Percentiles rank a stretch among this genome's conserved stretches.
Evolutionary conservation across 2,888 invertebrate genomes (phyloP).

Genomic region (Drosophila lacicola): DNA sequence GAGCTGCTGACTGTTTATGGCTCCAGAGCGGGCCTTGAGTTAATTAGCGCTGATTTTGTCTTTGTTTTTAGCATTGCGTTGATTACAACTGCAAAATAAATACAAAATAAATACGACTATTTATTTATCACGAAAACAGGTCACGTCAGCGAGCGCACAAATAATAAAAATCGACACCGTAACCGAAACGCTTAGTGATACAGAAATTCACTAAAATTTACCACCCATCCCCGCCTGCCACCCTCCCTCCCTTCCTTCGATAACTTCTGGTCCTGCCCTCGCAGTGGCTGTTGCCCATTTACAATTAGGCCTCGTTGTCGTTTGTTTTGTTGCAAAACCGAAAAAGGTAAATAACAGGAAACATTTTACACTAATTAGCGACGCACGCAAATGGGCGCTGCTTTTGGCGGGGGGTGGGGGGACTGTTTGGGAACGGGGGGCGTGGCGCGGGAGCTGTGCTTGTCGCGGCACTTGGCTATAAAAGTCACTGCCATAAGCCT

Average conservation of each 20-base stretch:
- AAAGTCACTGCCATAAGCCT: constrained; percentile 76
- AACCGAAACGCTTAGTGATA: constrained; percentile 55
- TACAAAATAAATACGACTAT: constrained; percentile 68
- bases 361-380: constrained; percentile 81
- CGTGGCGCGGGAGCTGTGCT: background rate
- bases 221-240: background rate
- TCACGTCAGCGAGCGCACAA: constrained; percentile 66
- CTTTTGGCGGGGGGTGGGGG: constrained; percentile 5
- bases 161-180: constrained; percentile 78
- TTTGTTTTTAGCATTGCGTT: constrained; percentile 51
- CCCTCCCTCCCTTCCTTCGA: background rate
- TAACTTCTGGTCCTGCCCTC: constrained; percentile 12
- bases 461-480: constrained; percentile 58
- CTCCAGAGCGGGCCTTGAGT: constrained; percentile 42
- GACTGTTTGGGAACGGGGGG: background rate
- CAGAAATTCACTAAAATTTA: constrained; percentile 45
- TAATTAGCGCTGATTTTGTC: constrained; percentile 72
- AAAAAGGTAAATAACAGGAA: constrained; percentile 80
- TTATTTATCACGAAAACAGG: constrained; percentile 73
- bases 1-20: constrained; percentile 36
- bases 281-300: constrained; percentile 52
- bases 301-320: constrained; percentile 57
- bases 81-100: constrained; percentile 69
- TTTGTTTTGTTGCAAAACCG: constrained; percentile 68
- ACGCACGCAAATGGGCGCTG: constrained; percentile 73